Evolutionary conservation across 2,888 invertebrate genomes (phyloP).

Genomic region (Lasioglossum vierecki): DNA sequence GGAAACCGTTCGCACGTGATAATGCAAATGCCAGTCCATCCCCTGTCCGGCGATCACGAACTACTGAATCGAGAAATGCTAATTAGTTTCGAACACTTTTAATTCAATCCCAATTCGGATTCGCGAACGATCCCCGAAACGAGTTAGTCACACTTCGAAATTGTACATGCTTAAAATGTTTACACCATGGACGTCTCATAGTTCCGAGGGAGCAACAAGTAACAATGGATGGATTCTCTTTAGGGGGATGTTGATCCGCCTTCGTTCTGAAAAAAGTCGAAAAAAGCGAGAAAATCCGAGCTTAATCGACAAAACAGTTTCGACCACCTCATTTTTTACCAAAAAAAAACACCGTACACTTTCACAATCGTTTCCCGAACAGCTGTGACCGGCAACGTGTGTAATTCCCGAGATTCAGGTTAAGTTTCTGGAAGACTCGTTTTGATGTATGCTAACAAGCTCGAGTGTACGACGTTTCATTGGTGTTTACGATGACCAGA

Average conservation of each 20-base stretch:
- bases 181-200: not conserved
- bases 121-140: not conserved
- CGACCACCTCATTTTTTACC: conserved; percentile 41
- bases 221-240: conserved; percentile 44
- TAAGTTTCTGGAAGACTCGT: conserved; percentile 78
- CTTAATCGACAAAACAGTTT: conserved; percentile 67
- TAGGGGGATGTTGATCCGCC: conserved; percentile 6
- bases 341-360: conserved; percentile 42
- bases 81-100: conserved; percentile 74
- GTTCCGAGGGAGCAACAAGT: not conserved
- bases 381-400: conserved; percentile 76
- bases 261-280: conserved; percentile 46
- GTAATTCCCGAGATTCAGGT: conserved; percentile 66
- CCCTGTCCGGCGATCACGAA: conserved; percentile 63
- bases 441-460: conserved; percentile 22
- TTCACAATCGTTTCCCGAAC: conserved; percentile 61
- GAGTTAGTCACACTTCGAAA: not conserved
- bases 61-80: conserved; percentile 65
- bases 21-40: conserved; percentile 61
- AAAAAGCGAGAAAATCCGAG: conserved; percentile 72
- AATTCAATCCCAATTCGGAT: conserved; percentile 21
- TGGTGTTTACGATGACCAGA: not conserved
- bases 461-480: not conserved
- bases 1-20: conserved; percentile 67
- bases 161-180: not conserved